A percentile compares a stretch with the other conserved stretches of the same genome.
Conservation (phyloP, 2,113 vertebrate genomes). For the Leptobrachium leishanense region DNA sequence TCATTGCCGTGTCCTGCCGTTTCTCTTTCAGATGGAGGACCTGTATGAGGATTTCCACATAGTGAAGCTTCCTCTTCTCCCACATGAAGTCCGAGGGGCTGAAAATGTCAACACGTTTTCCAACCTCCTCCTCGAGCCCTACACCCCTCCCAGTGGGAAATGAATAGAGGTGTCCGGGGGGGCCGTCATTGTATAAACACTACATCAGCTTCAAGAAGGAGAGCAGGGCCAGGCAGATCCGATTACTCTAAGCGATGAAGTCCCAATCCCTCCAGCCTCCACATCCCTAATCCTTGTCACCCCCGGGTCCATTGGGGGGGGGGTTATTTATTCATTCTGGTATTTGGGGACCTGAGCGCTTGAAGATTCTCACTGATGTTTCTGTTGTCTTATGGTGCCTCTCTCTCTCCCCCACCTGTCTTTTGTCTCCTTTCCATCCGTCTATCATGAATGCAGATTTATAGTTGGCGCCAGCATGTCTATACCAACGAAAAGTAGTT, state of each 20-base stretch:
- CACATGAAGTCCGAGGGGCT: conserved; percentile 86
- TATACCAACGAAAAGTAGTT: not conserved
- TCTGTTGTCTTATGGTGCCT: not conserved
- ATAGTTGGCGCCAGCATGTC: not conserved
- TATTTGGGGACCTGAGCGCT: conserved; percentile 11
- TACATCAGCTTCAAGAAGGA: not conserved
- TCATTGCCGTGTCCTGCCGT: not conserved
- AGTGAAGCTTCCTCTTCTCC: conserved; percentile 87
- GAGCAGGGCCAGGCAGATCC: not conserved
- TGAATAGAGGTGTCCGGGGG: not conserved
- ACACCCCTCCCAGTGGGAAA: conserved; percentile 78
- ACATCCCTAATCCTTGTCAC: conserved; percentile 5
- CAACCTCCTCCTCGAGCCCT: conserved; percentile 87
- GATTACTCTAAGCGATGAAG: not conserved
- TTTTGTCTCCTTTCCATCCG: not conserved
- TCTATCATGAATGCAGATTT: not conserved
- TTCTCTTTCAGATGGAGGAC: conserved; percentile 83
- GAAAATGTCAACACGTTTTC: conserved; percentile 94
- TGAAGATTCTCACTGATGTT: not conserved
- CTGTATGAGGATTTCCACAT: conserved; percentile 96
- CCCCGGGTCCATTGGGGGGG: not conserved
- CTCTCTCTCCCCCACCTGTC: not conserved
- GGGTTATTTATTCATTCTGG: conserved; percentile 32
- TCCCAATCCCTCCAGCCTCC: not conserved
- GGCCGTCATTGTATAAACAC: not conserved